A percentile compares a stretch with the other conserved stretches of the same genome.
Evolutionary conservation across 2,113 vertebrate species (phyloP).

Genomic region (Gobius niger): DNA sequence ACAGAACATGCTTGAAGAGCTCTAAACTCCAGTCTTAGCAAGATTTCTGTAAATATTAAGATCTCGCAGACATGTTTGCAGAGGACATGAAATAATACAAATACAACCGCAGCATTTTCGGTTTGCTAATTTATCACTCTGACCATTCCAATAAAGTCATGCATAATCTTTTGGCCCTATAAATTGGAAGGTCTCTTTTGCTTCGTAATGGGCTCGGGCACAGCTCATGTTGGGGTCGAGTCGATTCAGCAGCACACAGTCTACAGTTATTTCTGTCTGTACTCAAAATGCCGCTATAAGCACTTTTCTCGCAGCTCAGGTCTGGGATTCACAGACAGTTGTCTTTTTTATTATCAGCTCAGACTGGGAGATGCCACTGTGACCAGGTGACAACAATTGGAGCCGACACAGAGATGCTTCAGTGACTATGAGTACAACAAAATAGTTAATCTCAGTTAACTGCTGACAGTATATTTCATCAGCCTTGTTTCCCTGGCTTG

Average conservation of each 20-base stretch:
- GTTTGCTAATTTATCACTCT: too few relatives aligned
- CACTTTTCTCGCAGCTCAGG: slow-evolving; percentile 59
- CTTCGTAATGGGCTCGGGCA: slow-evolving; percentile 38
- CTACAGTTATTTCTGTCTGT: slow-evolving; percentile 56
- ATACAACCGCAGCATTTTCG: too few relatives aligned
- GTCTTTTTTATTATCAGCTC: slow-evolving; percentile 58
- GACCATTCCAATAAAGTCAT: too few relatives aligned
- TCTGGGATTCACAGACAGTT: slow-evolving; percentile 49
- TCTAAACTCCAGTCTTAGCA: too few relatives aligned
- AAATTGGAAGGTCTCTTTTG: background rate
- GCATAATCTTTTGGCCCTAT: too few relatives aligned
- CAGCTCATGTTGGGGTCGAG: slow-evolving; percentile 39
- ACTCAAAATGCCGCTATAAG: slow-evolving; percentile 58
- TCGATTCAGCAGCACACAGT: slow-evolving; percentile 49
- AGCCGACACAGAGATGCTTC: background rate
- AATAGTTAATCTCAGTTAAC: background rate
- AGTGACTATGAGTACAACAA: background rate
- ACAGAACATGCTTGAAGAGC: too few relatives aligned
- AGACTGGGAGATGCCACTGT: slow-evolving; percentile 30
- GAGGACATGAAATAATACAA: too few relatives aligned
- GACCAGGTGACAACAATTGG: slow-evolving; percentile 34
- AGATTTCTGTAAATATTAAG: too few relatives aligned
- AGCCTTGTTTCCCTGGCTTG: background rate
- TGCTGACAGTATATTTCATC: background rate
- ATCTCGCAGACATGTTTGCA: too few relatives aligned